Base-by-base conservation (phyloP, 2,797 vertebrate genomes). In the Lindbergichthys nudifrons region DNA sequence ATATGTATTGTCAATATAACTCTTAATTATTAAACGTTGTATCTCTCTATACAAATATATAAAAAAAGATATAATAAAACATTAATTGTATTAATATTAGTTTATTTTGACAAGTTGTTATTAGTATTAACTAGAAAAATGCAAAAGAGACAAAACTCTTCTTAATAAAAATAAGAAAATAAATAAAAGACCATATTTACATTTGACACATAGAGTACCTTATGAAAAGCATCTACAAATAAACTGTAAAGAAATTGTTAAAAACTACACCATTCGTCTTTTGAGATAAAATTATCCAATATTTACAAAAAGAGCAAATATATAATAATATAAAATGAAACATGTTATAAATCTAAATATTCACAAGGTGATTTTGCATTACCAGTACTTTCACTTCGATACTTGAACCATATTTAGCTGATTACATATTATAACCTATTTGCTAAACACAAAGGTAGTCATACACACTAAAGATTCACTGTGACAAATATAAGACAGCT, bases 401-500 rank as follows among this genome's bases (percentile, higher is more conserved):
- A 36, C 8, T 36, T 6, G 32, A 36, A 36, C 1, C 6, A 36
- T 32, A 32, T 36, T 36, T 36, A 7, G 32, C 32, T 9, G 32
- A 36, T 8, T 36, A 36, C 32, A 36, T 32, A 36, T 36, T 36
- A 6, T 36, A 36, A 36, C 32, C 8, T 36, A 47, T 68, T 68
- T 45, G 56, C 61, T 68, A 51, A 79, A 77, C 41, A 75, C 78
- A 83, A 32, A 66, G 64, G 23, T 47, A 45, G 45, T 58, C 52
- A 21, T 16, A 52, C 39, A 63, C 58, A 65, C 65, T 59, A 16
- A 65, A 41, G 47, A 68, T 75, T 85, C 21, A 65, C 69, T 72
- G 67, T 80, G 82, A 83, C 70, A 83, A 84, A 88, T 75, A 82
- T 75, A 82, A 87, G 75, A 75, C 77, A 73, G 3, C 60, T 76